These are phyloP conservation scores for Clarias macrocephalus DNA, from an alignment of 2,113 vertebrate genomes.

Conservation along the genomic window DNA sequence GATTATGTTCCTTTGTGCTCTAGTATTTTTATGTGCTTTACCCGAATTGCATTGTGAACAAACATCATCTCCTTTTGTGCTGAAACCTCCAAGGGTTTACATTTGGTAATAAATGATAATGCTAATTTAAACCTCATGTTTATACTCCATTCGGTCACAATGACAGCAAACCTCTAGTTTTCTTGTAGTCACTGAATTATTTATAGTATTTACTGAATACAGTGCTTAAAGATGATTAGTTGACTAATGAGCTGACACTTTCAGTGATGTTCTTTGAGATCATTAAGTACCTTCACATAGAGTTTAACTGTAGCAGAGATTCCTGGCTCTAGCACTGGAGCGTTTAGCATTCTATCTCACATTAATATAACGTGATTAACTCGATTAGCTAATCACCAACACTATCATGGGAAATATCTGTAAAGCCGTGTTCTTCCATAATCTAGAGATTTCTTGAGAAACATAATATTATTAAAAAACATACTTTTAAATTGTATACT, in stretches of 20 bases:
- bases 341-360: neutral
- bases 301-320: neutral
- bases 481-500: neutral
- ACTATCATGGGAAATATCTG: neutral
- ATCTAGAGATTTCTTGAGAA: neutral
- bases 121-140: neutral
- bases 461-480: neutral
- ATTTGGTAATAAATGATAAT: neutral
- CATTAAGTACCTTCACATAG: neutral
- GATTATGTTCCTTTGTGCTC: neutral
- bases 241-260: neutral
- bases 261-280: neutral
- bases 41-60: neutral
- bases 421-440: neutral
- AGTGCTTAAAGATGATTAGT: neutral
- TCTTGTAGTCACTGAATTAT: neutral
- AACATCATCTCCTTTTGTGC: neutral
- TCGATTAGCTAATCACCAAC: neutral
- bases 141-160: neutral
- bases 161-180: neutral
- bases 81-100: neutral
- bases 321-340: neutral
- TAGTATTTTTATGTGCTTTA: neutral
- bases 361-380: neutral
- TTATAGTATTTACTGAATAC: neutral